These are phyloP conservation scores for Dicentrarchus labrax DNA, from an alignment of 2,113 vertebrate species.

Conservation along the genomic window DNA sequence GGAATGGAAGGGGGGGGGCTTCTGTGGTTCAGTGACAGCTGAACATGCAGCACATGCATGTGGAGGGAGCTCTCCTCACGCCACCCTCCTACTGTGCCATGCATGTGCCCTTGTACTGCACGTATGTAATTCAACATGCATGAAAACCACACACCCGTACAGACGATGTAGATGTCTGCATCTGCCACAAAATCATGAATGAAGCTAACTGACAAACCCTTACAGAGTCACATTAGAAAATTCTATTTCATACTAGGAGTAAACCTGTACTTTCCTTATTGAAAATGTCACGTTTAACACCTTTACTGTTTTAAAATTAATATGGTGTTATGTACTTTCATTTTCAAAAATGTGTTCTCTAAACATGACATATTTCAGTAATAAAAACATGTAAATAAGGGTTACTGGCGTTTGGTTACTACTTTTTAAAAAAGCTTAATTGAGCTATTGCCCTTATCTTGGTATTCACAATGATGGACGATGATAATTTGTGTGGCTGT, in stretches of 20 bases:
- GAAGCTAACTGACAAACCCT: not conserved
- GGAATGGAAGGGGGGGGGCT: conserved; percentile 12
- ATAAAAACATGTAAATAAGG: not conserved
- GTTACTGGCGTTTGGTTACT: not conserved
- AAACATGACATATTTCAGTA: no score
- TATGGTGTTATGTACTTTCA: no score
- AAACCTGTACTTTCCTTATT: not conserved
- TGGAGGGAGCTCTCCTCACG: conserved; percentile 31
- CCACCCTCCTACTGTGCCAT: conserved; percentile 56
- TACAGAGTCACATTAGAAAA: not conserved
- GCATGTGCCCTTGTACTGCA: conserved; percentile 42
- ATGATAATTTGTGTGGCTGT: not conserved
- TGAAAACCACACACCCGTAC: conserved; percentile 26
- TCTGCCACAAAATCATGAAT: conserved; percentile 29
- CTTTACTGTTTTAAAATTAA: not conserved
- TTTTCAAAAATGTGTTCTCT: no score
- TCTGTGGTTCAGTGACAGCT: conserved; percentile 67
- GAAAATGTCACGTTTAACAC: no score
- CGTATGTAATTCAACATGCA: conserved; percentile 30
- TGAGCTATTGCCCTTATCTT: not conserved
- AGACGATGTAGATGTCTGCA: conserved; percentile 11
- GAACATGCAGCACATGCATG: conserved; percentile 61
- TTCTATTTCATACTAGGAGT: not conserved
- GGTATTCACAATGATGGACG: not conserved
- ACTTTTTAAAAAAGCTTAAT: not conserved